Percentiles rank a stretch among this genome's conserved stretches.
These are phyloP conservation scores for Drosophila funebris DNA, from an alignment of 1,140 invertebrate species.

Conservation along the genomic window DNA sequence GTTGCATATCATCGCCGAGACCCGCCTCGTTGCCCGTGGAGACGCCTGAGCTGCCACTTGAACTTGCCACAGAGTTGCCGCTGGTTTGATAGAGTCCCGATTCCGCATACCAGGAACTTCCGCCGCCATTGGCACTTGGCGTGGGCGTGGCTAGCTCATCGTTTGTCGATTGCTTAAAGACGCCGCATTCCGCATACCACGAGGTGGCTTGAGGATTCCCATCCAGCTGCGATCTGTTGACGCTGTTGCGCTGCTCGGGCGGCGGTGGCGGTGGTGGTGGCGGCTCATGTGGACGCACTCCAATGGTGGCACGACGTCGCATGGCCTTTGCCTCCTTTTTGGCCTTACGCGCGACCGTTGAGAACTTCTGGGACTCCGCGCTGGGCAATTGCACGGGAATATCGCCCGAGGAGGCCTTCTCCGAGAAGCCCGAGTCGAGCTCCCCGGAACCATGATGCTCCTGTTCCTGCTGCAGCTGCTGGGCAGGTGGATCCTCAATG, in stretches of 20 bases:
- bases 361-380: slow-evolving; percentile 64
- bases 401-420: slow-evolving; percentile 59
- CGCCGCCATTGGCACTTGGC: slow-evolving; percentile 52
- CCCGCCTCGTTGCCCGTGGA: slow-evolving; percentile 82
- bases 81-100: slow-evolving; percentile 87
- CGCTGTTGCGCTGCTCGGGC: slow-evolving; percentile 18
- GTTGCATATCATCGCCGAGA: slow-evolving; percentile 70
- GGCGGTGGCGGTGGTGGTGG: slow-evolving; percentile 80
- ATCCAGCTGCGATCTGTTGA: slow-evolving; percentile 2
- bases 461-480: slow-evolving; percentile 21
- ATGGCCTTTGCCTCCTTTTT: slow-evolving; percentile 68
- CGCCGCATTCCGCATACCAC: slow-evolving; percentile 85
- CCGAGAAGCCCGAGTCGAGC: slow-evolving; percentile 85
- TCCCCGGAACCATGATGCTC: slow-evolving; percentile 84
- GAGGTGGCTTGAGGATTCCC: slow-evolving; percentile 69
- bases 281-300: slow-evolving; percentile 76
- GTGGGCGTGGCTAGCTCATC: slow-evolving; percentile 54
- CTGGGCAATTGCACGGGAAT: slow-evolving; percentile 25
- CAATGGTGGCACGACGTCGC: slow-evolving; percentile 67
- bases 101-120: slow-evolving; percentile 86
- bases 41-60: slow-evolving; percentile 82
- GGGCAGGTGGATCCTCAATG: slow-evolving; percentile 84
- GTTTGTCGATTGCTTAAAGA: slow-evolving; percentile 82
- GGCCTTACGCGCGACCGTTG: slow-evolving; percentile 60
- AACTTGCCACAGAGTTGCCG: slow-evolving; percentile 83